A percentile compares a stretch with the other conserved stretches of the same genome.
Evolutionary conservation across 2,797 vertebrate genomes (phyloP).

Genomic region (Graptemys geographica): DNA sequence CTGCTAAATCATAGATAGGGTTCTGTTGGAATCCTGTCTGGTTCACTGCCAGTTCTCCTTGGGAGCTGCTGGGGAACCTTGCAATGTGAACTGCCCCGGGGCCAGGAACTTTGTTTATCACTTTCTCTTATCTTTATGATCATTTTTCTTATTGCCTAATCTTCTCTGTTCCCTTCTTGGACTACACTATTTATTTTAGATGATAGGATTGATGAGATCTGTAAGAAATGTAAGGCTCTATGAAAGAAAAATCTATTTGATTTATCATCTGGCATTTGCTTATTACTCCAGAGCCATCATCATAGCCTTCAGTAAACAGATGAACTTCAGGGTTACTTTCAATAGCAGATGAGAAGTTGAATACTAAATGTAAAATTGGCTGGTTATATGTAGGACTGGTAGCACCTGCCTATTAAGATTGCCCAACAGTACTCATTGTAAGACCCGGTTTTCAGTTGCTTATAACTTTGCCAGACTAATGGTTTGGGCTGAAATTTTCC

Average conservation of each 20-base stretch:
- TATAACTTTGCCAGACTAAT: neutral
- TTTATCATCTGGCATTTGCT: neutral
- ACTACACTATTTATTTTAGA: neutral
- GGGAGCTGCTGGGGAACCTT: neutral
- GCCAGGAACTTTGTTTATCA: neutral
- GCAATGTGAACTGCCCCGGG: neutral
- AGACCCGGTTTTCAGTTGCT: neutral
- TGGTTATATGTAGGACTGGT: neutral
- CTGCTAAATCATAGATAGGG: neutral
- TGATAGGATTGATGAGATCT: neutral
- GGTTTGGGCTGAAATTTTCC: neutral
- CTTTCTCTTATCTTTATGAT: neutral
- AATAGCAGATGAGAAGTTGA: neutral
- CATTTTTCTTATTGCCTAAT: neutral
- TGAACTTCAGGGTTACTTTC: neutral
- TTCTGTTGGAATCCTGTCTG: neutral
- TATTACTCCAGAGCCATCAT: neutral
- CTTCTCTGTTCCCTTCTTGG: neutral
- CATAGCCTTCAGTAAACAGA: neutral
- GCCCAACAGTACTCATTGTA: neutral
- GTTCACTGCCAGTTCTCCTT: neutral
- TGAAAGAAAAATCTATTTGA: neutral
- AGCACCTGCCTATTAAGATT: neutral
- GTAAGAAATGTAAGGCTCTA: neutral
- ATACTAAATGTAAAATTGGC: neutral